Conservation (phyloP, 2,888 invertebrate species). For the Heptascelio sp. region DNA sequence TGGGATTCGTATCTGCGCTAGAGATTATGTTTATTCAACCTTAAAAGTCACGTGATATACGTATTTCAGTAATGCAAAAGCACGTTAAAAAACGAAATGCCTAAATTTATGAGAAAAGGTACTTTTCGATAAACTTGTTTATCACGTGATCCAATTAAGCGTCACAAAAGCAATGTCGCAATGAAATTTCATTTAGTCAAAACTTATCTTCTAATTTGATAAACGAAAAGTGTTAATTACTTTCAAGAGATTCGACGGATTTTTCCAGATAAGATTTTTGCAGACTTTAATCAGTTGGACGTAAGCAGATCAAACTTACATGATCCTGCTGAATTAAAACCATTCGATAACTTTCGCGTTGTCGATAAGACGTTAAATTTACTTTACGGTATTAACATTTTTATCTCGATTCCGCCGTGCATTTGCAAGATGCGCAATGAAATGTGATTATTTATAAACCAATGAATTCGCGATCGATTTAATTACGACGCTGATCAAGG, state of each 20-base stretch:
- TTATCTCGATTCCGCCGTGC: background rate
- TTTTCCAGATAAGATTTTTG: conserved; percentile 20
- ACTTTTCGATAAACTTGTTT: too few relatives aligned
- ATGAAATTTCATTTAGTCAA: background rate
- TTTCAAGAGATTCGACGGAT: background rate
- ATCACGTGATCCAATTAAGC: too few relatives aligned
- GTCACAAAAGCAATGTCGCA: too few relatives aligned
- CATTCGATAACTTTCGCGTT: conserved; percentile 1
- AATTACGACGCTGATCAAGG: conserved; percentile 14
- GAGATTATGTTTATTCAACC: too few relatives aligned
- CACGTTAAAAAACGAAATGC: too few relatives aligned
- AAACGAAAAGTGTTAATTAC: background rate
- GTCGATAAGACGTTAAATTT: conserved; percentile 25
- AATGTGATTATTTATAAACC: conserved; percentile 28
- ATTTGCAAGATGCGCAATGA: conserved; percentile 31
- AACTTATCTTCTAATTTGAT: conserved; percentile 1
- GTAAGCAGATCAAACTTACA: conserved; percentile 10
- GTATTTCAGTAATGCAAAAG: too few relatives aligned
- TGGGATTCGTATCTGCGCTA: too few relatives aligned
- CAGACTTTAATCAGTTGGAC: conserved; percentile 26
- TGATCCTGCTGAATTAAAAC: too few relatives aligned
- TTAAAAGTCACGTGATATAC: too few relatives aligned
- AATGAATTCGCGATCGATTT: conserved; percentile 28
- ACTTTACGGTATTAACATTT: conserved; percentile 27
- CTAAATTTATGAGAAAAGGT: too few relatives aligned